Base-by-base conservation (phyloP, 2,113 vertebrate species). In the Vanacampus margaritifer region DNA sequence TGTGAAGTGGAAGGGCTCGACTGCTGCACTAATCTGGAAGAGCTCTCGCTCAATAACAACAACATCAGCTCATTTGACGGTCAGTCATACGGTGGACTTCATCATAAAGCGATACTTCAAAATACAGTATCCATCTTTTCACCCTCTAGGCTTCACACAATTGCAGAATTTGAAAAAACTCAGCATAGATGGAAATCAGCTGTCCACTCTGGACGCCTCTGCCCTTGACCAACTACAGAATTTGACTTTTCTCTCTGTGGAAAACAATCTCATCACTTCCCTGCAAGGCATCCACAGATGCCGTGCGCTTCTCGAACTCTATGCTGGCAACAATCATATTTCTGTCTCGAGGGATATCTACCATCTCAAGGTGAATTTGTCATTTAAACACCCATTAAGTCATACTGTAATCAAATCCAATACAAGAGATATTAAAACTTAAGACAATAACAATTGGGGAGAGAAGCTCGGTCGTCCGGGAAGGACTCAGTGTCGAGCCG, bases 21-120 rank as follows among this genome's bases (percentile, higher is more conserved):
- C 11, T 83, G 78, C 72, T 95, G 94, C 78, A 60, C 74, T 39
- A 90, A 92, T 32, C 84, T 96, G 66, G 87, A 95, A 81, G 94
- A 96, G 75, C 92, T 96, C 69, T 93, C 85, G 4, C 83, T 96
- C 19, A 92, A 94, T 72, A 86, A 92, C 82, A 96, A 95, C 84
- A 89, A 69, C 71, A 93, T 95, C 76, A 88, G 87, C 75, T 89
- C 86, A 61, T 86, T 95, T 61, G 92, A 84, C 69, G 95, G 94
- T 95, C 37, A 72, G 85, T 71, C 2, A 67, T 21, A 21, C 14
- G 4, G 10, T 48, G 24, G 32, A 5, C 0, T 53, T 60, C 2
- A 24, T 45, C 41, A 24, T 53, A 43, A 72, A 46, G 37, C 45
- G 14, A 39, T n/a, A 41, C 2, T 62, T 62, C 26, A 12, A 5